Base-by-base conservation (phyloP, 2,797 vertebrate genomes). In the Argyrosomus regius region DNA sequence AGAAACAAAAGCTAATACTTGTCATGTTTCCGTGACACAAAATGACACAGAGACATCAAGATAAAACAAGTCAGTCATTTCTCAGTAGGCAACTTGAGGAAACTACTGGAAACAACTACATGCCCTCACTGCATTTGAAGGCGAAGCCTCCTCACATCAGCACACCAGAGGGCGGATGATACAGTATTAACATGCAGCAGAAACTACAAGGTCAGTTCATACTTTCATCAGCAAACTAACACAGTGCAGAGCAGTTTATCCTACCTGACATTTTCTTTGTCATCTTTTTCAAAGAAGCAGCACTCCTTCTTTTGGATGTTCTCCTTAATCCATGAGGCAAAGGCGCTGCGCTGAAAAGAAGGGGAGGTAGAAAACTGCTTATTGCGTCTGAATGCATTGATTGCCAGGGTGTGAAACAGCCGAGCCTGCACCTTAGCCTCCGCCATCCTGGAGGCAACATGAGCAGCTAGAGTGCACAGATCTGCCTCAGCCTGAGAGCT, bases 271-370 rank as follows among this genome's bases (percentile, higher is more conserved):
- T 28, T 69, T 61, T 88, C 89, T 28, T 95, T 93, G 72, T 0
- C 53, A 61, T 28, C 70, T 60, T 88, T 90, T 35, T 95, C 91
- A 60, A 95, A 99, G 90, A 96, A 95, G 64, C 90, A 65, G 26
- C 98, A 99, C 66, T 96, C 95, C 88, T 95, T 98, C 94, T 97
- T 99, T 58, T 28, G 87, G 91, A 99, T 94, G 63, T 97, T 97
- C 11, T 95, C 84, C 22, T 22, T 22, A 22, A 97, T 95, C 98
- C 98, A 99, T 0, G 91, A 86, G 28, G 90, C 73, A 1, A 96
- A 92, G 1, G 67, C n/a, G 43, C 8, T n/a, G 24, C 67, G 89
- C 95, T 96, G 95, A 53, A 92, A 84, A 45, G 85, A 93, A 24
- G 83, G 80, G 60, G 87, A 93, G n/a, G 80, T 3, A 87, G 75